Base-by-base conservation (phyloP, 2,888 invertebrate species). In the Beris morrisii region DNA sequence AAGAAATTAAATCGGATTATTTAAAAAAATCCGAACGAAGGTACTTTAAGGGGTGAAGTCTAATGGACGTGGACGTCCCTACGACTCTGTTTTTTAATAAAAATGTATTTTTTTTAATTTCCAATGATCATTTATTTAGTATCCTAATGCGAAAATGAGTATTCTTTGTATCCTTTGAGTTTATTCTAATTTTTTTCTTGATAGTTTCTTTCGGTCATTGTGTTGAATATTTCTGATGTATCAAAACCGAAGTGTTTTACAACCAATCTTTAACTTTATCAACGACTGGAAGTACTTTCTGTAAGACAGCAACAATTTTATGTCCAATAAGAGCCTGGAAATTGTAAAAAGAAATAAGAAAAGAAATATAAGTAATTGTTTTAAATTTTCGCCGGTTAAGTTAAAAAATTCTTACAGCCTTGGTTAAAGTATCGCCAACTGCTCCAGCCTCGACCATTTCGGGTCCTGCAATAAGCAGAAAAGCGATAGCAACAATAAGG, bases 121-220 rank as follows among this genome's bases (percentile, higher is more conserved):
- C 7, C 13, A 22, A 22, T 22, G 22, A 13, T 50, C 4, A 13
- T 50, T 52, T 52, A 52, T 28, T 15, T 22, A 52, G 3, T 52
- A 11, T 22, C 52, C 12, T 52, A 52, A 52, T 28, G 22, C 28
- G 5, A 52, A 22, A 52, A 6, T 52, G 22, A 52, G 22, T 22
- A 52, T 52, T 52, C 6, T 52, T 52, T 13, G 7, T 52, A 22
- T 28, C 52, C 28, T 28, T 52, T 52, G 28, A 52, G 28, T 52
- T 22, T 46, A 46, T 13, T 13, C 5, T 46, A 46, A 46, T n/a
- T 46, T 15, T 13, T 46, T 46, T 46, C 12, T 46, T 46, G 3
- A 46, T 46, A 15, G 2, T n/a, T n/a, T 48, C n/a, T 48, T 15
- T 6, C 7, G 5, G 48, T 7, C 5, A 38, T 38, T 38, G 6